Percentiles rank a stretch among this genome's conserved stretches.
phyloP scores from a whole-genome alignment of 2,888 invertebrate species.

The Brachyopa scutellaris region DNA sequence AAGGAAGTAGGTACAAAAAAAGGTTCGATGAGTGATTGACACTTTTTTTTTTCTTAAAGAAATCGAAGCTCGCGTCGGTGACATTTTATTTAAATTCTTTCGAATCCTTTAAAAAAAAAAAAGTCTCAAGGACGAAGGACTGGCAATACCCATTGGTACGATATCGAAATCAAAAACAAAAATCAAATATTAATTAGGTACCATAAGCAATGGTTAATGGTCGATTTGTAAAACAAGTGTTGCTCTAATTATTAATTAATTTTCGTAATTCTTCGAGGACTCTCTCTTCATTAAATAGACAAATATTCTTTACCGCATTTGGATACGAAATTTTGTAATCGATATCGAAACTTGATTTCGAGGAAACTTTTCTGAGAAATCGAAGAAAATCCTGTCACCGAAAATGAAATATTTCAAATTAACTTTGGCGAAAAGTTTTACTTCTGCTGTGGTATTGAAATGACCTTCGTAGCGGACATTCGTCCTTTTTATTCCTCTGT shows the following conservation, averaged over 20 bases:
- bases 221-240: slow-evolving; percentile 16
- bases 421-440: slow-evolving; percentile 8
- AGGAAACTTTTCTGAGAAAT: no score
- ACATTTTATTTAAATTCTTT: background rate
- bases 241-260: slow-evolving; percentile 54
- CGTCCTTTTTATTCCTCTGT: no score
- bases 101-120: background rate
- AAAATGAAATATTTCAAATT: background rate
- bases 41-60: background rate
- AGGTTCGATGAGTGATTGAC: background rate
- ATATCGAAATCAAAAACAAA: no score
- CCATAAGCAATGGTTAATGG: slow-evolving; percentile 3
- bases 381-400: no score
- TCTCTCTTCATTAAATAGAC: no score
- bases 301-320: no score
- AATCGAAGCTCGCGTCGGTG: background rate
- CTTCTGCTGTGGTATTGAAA: background rate
- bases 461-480: no score
- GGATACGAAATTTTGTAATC: no score
- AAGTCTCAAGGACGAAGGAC: background rate
- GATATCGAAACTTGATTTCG: no score
- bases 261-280: slow-evolving; percentile 9
- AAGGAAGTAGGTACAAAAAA: no score
- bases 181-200: slow-evolving; percentile 35
- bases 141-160: background rate